phyloP scores from a whole-genome alignment of 53 echinoderm and acorn worm genomes.

The Temnopleurus reevesii region DNA sequence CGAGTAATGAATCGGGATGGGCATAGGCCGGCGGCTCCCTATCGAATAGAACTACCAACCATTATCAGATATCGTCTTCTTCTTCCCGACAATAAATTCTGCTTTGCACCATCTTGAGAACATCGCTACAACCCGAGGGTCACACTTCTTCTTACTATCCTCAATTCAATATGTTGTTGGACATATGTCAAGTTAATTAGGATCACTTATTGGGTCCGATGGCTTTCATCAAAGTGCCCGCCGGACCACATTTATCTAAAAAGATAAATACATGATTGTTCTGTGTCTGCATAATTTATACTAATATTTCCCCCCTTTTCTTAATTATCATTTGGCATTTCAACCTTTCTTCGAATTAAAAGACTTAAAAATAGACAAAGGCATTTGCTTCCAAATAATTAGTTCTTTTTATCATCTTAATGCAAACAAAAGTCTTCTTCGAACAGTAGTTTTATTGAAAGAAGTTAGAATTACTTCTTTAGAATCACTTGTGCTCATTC shows the following conservation, averaged over 20 bases:
- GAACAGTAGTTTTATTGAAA: no score
- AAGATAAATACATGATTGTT: background rate
- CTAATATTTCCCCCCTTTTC: background rate
- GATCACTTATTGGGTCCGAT: slow-evolving; percentile 51
- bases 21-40: slow-evolving; percentile 20
- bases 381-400: no score
- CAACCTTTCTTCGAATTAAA: background rate
- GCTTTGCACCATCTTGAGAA: slow-evolving; percentile 21
- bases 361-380: no score
- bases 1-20: slow-evolving; percentile 53
- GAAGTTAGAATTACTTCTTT: no score
- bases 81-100: slow-evolving; percentile 45
- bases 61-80: slow-evolving; percentile 45
- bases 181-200: slow-evolving; percentile 52
- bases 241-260: background rate
- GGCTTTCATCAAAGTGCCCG: slow-evolving; percentile 40
- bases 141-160: background rate
- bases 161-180: slow-evolving; percentile 33
- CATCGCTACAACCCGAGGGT: slow-evolving; percentile 44
- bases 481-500: no score
- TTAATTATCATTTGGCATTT: background rate
- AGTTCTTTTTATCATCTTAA: no score
- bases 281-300: background rate
- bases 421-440: no score
- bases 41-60: slow-evolving; percentile 39